Conservation (phyloP, 2,797 vertebrate genomes). For the Pelochelys cantorii region DNA sequence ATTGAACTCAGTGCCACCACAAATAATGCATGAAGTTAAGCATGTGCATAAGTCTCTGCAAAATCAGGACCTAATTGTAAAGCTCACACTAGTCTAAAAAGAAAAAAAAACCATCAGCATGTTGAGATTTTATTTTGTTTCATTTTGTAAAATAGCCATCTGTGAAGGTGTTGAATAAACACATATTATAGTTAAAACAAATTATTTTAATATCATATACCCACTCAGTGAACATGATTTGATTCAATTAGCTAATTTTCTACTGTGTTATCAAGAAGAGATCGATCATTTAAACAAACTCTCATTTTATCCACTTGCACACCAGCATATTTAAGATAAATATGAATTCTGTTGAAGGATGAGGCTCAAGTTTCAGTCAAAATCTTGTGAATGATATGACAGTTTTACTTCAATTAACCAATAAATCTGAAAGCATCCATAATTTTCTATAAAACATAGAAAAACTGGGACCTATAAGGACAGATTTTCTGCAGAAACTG, state of each 20-base stretch:
- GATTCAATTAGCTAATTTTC: background rate
- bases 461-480: background rate
- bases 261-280: background rate
- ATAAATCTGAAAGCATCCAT: background rate
- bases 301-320: conserved; percentile 13
- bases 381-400: background rate
- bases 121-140: background rate
- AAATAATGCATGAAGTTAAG: background rate
- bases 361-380: conserved; percentile 16
- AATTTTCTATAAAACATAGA: conserved; percentile 14
- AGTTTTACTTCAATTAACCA: conserved; percentile 35
- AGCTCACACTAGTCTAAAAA: background rate
- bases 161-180: background rate
- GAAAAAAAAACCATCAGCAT: background rate
- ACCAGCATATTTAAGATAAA: background rate
- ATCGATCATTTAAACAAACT: conserved; percentile 3
- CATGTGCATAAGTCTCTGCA: background rate
- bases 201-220: background rate
- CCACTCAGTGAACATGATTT: background rate
- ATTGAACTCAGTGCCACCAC: background rate
- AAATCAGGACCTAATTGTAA: background rate
- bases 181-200: background rate
- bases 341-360: background rate
- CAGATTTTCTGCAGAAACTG: background rate
- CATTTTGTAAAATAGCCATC: background rate